Percentiles rank a stretch among this genome's conserved stretches.
Evolutionary conservation across 35 echinoderm and acorn worm species (phyloP).

Genomic region (Lytechinus variegatus): DNA sequence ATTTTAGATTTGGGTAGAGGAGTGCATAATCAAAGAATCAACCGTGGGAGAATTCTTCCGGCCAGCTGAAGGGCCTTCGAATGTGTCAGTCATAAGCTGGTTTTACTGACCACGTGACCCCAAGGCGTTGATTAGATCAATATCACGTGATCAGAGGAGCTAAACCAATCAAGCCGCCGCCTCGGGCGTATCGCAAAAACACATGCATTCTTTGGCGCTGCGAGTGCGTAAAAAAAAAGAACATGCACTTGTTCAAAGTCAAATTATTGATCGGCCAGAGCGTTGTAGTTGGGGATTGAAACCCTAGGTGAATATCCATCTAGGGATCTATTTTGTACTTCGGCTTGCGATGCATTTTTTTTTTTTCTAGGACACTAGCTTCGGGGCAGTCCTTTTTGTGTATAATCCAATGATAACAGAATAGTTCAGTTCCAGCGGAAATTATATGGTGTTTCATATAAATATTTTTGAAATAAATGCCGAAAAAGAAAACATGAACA

Average conservation of each 20-base stretch:
- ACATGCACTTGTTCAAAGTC: neutral
- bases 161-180: neutral
- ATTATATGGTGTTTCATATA: neutral
- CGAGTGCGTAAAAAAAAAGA: neutral
- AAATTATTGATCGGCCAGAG: neutral
- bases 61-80: neutral
- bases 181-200: neutral
- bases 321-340: neutral
- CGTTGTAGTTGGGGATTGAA: neutral
- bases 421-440: neutral
- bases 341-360: neutral
- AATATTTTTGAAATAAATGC: neutral
- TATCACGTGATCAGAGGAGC: constrained; percentile 9
- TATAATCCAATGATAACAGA: neutral
- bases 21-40: neutral
- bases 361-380: neutral
- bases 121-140: constrained; percentile 2
- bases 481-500: neutral
- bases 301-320: neutral
- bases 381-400: neutral
- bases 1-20: neutral
- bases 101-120: neutral
- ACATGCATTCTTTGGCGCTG: neutral
- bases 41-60: neutral
- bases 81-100: neutral